These are phyloP conservation scores for Chymomyza costata DNA, from an alignment of 1,140 invertebrate genomes.

Conservation along the genomic window DNA sequence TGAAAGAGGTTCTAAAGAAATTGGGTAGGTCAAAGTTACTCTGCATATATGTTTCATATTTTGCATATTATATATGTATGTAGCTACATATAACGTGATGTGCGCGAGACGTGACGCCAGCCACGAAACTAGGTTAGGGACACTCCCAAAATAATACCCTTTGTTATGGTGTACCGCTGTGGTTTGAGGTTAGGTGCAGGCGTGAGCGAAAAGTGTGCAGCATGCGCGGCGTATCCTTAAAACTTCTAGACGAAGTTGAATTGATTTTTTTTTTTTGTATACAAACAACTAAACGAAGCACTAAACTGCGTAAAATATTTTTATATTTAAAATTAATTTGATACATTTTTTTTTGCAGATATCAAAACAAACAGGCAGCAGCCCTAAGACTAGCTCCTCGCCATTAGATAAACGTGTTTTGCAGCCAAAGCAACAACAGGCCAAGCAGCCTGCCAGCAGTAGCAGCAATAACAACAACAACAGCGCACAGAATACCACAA, in stretches of 20 bases:
- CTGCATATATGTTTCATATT: not conserved
- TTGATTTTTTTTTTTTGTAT: slow-evolving; percentile 67
- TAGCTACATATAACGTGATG: slow-evolving; percentile 11
- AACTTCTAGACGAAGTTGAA: slow-evolving; percentile 31
- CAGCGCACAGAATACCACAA: slow-evolving; percentile 26
- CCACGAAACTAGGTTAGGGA: slow-evolving; percentile 58
- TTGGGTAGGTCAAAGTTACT: slow-evolving; percentile 36
- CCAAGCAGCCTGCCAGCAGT: slow-evolving; percentile 36
- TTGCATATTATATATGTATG: not conserved
- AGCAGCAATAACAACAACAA: slow-evolving; percentile 30
- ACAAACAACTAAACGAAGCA: too few relatives aligned
- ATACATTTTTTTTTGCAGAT: slow-evolving; percentile 52
- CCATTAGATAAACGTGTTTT: slow-evolving; percentile 76
- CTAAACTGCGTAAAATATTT: too few relatives aligned
- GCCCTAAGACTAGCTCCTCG: slow-evolving; percentile 60
- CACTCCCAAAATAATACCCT: slow-evolving; percentile 32
- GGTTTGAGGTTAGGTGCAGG: slow-evolving; percentile 2
- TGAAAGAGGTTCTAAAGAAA: slow-evolving; percentile 7
- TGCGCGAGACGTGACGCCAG: slow-evolving; percentile 12
- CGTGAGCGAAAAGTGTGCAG: slow-evolving; percentile 18
- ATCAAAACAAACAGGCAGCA: slow-evolving; percentile 66
- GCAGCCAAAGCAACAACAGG: slow-evolving; percentile 74
- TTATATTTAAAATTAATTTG: not conserved
- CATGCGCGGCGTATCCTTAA: slow-evolving; percentile 1
- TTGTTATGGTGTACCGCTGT: not conserved